Evolutionary conservation across 2,888 invertebrate genomes (phyloP).

Genomic region (Molorchus minor): DNA sequence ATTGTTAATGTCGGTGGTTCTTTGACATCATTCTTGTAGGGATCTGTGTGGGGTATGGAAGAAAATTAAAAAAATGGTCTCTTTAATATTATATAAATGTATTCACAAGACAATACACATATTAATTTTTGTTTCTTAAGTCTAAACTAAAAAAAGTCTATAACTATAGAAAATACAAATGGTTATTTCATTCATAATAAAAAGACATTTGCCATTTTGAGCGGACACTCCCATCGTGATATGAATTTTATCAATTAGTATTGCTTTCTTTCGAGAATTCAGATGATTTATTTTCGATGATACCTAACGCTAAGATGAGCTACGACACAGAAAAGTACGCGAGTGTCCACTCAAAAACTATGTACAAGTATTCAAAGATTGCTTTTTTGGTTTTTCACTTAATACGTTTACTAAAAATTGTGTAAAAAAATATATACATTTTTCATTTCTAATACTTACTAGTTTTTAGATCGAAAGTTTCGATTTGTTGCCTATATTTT

Average conservation of each 20-base stretch:
- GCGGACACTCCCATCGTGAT: conserved; percentile 53
- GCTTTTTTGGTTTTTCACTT: conserved; percentile 51
- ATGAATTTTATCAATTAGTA: conserved; percentile 49
- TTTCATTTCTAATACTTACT: conserved; percentile 44
- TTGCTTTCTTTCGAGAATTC: conserved; percentile 43
- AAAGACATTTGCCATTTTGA: conserved; percentile 48
- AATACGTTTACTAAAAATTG: conserved; percentile 47
- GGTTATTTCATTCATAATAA: conserved; percentile 48
- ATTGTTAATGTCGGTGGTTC: too few species aligned
- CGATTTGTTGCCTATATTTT: conserved; percentile 15
- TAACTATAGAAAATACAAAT: conserved; percentile 58
- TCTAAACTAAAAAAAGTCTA: conserved; percentile 61
- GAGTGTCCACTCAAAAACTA: conserved; percentile 53
- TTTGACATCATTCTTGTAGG: background rate
- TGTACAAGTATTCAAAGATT: conserved; percentile 54
- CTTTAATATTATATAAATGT: conserved; percentile 56
- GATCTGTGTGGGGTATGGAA: background rate
- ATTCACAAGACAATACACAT: conserved; percentile 64
- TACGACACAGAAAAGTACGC: conserved; percentile 40
- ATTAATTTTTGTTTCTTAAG: conserved; percentile 58
- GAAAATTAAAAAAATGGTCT: conserved; percentile 25
- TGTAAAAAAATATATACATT: conserved; percentile 54
- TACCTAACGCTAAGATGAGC: conserved; percentile 45
- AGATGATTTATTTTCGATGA: conserved; percentile 36
- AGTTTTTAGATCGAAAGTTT: conserved; percentile 20